phyloP scores from a whole-genome alignment of 2,797 vertebrate species.

The Melanotaenia boesemani region DNA sequence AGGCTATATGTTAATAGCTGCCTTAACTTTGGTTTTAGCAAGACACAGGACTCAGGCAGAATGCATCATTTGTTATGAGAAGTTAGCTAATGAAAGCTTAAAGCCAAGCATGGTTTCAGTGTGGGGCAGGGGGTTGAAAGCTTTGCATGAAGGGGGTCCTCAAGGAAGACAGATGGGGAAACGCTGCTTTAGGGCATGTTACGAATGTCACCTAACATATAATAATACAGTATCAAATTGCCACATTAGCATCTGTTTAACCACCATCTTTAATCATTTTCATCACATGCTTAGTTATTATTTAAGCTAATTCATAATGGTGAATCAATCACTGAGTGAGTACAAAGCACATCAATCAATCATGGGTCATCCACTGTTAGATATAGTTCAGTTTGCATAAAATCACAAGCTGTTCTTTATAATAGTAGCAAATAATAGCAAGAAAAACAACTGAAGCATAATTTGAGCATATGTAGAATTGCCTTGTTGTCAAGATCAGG shows the following conservation, averaged over 20 bases:
- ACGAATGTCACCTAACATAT: neutral
- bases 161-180: no score
- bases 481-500: conserved; percentile 6
- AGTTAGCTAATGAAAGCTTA: no score
- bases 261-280: conserved; percentile 11
- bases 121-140: no score
- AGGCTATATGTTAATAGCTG: no score
- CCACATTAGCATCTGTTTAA: conserved; percentile 9
- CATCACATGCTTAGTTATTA: neutral
- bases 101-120: no score
- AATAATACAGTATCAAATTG: conserved; percentile 1
- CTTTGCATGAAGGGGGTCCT: no score
- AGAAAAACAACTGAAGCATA: conserved; percentile 29
- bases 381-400: neutral
- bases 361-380: conserved; percentile 7
- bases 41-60: no score
- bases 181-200: neutral
- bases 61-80: no score
- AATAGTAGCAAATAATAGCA: conserved; percentile 11
- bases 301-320: neutral
- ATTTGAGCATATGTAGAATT: conserved; percentile 38
- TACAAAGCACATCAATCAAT: neutral
- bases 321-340: neutral
- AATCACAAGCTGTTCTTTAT: conserved; percentile 18
- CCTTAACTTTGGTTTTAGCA: no score